A percentile compares a stretch with the other conserved stretches of the same genome.
Evolutionary conservation across 2,888 invertebrate species (phyloP).

Genomic region (Chydorus sphaericus): DNA sequence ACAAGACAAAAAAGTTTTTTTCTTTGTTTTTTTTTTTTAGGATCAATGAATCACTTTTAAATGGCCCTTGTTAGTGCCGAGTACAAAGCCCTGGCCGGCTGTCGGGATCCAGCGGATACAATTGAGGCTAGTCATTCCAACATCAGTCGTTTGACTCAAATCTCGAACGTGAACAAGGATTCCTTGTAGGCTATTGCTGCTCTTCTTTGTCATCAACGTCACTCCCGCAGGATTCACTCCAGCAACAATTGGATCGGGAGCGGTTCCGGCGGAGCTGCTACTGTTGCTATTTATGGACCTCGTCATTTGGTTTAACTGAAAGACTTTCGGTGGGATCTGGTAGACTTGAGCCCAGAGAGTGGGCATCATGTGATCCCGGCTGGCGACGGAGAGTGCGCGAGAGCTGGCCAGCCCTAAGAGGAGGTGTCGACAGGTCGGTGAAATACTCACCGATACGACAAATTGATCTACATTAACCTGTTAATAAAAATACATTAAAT

Average conservation of each 20-base stretch:
- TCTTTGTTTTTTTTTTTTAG: too few species aligned
- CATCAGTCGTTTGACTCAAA: constrained; percentile 44
- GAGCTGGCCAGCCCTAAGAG: constrained; percentile 63
- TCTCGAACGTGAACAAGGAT: constrained; percentile 37
- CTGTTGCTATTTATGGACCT: background rate
- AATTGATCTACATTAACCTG: constrained; percentile 59
- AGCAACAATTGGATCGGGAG: background rate
- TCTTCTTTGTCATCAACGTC: background rate
- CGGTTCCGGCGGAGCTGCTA: background rate
- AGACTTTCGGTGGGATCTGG: background rate
- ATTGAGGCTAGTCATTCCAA: constrained; percentile 57
- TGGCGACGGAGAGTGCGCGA: constrained; percentile 33
- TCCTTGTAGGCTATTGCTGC: constrained; percentile 7
- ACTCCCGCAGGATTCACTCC: background rate
- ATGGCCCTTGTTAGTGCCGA: constrained; percentile 71
- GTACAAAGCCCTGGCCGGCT: constrained; percentile 68
- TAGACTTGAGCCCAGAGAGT: constrained; percentile 13
- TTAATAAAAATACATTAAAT: constrained; percentile 28
- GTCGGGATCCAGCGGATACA: constrained; percentile 71
- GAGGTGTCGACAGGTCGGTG: constrained; percentile 62
- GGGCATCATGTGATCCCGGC: constrained; percentile 1
- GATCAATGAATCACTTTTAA: constrained; percentile 45
- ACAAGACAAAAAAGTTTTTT: too few species aligned
- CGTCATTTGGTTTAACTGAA: background rate
- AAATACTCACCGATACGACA: constrained; percentile 69